Conservation (phyloP, 1,140 invertebrate species). For the Odontomachus brunneus region DNA sequence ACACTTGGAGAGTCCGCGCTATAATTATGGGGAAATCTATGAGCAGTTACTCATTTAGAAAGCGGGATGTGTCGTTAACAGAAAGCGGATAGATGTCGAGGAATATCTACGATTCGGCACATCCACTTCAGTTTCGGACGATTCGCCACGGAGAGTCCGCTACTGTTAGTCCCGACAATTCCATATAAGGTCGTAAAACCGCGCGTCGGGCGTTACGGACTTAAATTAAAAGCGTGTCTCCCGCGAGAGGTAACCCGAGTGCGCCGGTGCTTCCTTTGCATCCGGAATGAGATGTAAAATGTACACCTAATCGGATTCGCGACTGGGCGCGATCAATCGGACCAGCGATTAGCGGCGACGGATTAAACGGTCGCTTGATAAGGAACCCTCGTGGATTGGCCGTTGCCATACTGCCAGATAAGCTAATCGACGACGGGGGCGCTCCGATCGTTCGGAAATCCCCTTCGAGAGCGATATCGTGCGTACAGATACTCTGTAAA, state of each 20-base stretch:
- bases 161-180: slow-evolving; percentile 47
- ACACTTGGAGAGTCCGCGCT: neutral
- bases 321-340: slow-evolving; percentile 60
- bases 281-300: slow-evolving; percentile 66
- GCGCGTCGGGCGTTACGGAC: slow-evolving; percentile 63
- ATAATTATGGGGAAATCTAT: no score
- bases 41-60: no score
- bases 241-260: slow-evolving; percentile 66
- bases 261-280: slow-evolving; percentile 36
- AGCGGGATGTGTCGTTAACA: no score
- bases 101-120: slow-evolving; percentile 2
- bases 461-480: slow-evolving; percentile 15
- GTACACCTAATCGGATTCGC: slow-evolving; percentile 66
- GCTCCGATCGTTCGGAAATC: slow-evolving; percentile 41
- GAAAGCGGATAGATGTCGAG: no score
- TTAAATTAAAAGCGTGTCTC: slow-evolving; percentile 74
- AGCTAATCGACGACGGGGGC: slow-evolving; percentile 68
- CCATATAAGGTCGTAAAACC: slow-evolving; percentile 67
- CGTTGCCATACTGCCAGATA: slow-evolving; percentile 61
- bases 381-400: slow-evolving; percentile 52
- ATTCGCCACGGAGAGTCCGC: slow-evolving; percentile 33
- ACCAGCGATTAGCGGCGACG: slow-evolving; percentile 44
- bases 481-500: slow-evolving; percentile 10
- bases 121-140: neutral
- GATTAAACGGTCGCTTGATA: slow-evolving; percentile 66